Evolutionary conservation across 1,140 invertebrate species (phyloP).

Genomic region (Drosophila kohkoa): DNA sequence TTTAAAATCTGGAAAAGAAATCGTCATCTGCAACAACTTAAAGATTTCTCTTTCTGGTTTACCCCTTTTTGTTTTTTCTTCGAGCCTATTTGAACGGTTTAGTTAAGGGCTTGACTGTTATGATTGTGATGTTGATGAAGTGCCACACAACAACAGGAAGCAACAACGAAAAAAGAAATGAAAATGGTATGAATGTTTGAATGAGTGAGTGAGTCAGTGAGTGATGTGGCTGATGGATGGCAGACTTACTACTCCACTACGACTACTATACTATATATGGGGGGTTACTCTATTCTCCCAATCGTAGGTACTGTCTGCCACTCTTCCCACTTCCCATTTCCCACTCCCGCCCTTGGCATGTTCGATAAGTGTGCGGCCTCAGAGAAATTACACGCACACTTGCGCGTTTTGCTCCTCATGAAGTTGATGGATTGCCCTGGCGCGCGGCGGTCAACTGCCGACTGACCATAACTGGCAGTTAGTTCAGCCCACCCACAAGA

Average conservation of each 20-base stretch:
- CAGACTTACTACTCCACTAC: background rate
- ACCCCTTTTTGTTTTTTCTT: background rate
- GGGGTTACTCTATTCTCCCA: background rate
- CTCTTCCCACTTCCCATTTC: background rate
- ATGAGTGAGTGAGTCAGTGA: constrained; percentile 53
- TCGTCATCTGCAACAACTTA: too few species aligned
- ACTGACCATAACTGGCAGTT: constrained; percentile 45
- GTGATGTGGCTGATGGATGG: constrained; percentile 57
- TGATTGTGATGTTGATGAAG: constrained; percentile 60
- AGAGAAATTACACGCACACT: constrained; percentile 60
- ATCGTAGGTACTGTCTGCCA: constrained; percentile 16
- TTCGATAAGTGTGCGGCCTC: constrained; percentile 59
- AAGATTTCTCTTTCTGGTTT: constrained; percentile 15
- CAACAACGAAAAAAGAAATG: constrained; percentile 6
- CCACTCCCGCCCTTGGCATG: constrained; percentile 6
- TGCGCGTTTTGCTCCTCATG: constrained; percentile 44
- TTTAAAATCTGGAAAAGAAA: too few species aligned
- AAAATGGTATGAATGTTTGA: constrained; percentile 30
- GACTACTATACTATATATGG: background rate
- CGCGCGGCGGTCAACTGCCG: constrained; percentile 40
- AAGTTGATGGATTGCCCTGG: constrained; percentile 58
- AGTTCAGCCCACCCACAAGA: background rate
- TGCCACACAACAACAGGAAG: constrained; percentile 37
- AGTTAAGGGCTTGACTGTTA: constrained; percentile 29
- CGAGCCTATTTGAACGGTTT: background rate